Evolutionary conservation across 2,113 vertebrate genomes (phyloP).

Genomic region (Bubalus kerabau): DNA sequence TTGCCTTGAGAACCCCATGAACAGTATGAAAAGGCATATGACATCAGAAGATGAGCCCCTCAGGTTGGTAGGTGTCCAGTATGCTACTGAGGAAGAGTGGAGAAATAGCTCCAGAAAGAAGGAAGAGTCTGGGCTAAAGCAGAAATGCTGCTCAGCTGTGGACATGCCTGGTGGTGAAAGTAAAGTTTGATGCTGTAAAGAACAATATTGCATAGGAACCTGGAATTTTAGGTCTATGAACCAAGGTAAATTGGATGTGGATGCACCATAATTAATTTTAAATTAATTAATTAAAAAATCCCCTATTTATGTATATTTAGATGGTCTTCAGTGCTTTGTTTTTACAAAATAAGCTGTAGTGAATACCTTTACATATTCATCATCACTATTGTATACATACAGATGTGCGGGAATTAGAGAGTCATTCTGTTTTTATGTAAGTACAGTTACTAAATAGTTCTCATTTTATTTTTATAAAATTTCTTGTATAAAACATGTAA

Average conservation of each 20-base stretch:
- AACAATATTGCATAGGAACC: background rate
- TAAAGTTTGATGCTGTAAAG: background rate
- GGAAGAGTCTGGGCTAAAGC: background rate
- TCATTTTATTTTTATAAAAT: background rate
- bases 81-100: background rate
- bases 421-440: background rate
- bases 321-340: background rate
- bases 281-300: background rate
- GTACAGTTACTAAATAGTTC: background rate
- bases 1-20: background rate
- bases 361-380: background rate
- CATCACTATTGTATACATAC: background rate
- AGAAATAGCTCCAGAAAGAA: background rate
- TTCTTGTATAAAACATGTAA: background rate
- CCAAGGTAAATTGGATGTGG: background rate
- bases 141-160: background rate
- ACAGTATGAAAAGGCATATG: background rate
- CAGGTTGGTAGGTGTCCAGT: background rate
- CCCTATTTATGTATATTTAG: background rate
- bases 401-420: background rate
- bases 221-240: background rate
- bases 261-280: background rate
- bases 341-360: background rate
- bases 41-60: background rate
- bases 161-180: background rate